Base-by-base conservation (phyloP, 1,140 invertebrate species). In the Drosophila tristis region DNA sequence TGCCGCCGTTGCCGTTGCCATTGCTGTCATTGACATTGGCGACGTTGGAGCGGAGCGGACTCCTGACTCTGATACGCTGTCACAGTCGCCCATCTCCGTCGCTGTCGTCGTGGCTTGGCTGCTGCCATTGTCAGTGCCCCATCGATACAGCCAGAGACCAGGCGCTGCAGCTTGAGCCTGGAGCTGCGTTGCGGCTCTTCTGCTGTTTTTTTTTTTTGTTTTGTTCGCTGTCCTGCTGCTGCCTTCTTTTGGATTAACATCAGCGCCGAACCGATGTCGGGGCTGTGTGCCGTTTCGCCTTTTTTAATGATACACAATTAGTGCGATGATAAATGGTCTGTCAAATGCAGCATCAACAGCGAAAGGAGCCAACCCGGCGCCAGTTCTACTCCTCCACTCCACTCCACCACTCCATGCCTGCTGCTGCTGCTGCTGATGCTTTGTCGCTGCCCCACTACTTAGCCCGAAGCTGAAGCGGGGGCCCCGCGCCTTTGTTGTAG, bases 271-370 rank as follows among this genome's bases (percentile, higher is more conserved):
- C 9, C 70, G 26, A 35, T 53, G 50, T 43, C 43, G 66, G 43
- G 35, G 59, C 53, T 42, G 60, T 43, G 72, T 72, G 60, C 47
- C 64, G 60, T 63, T 64, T 54, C 59, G 58, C 64, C 58, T 78
- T 89, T 86, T 87, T 90, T 90, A 90, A 90, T 90, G 86, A 91
- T 90, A 90, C 89, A 91, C 89, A 91, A 91, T 91, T 91, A 91
- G 89, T 90, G 75, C 78, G 84, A 91, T 91, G 89, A 91, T 91
- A 91, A 91, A 91, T 91, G 89, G 78, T 90, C 80, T 91, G 89
- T 91, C 89, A 91, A 89, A 79, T 86, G 84, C 89, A 91, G 89
- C 78, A 86, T 85, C 80, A 74, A 54, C 54, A 57, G 43, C 39
- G 74, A 60, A 31, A 72, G 51, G 53, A 62, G 60, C 51, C 53